These are phyloP conservation scores for Plagiodera versicolora DNA, from an alignment of 2,888 invertebrate species.

Conservation along the genomic window DNA sequence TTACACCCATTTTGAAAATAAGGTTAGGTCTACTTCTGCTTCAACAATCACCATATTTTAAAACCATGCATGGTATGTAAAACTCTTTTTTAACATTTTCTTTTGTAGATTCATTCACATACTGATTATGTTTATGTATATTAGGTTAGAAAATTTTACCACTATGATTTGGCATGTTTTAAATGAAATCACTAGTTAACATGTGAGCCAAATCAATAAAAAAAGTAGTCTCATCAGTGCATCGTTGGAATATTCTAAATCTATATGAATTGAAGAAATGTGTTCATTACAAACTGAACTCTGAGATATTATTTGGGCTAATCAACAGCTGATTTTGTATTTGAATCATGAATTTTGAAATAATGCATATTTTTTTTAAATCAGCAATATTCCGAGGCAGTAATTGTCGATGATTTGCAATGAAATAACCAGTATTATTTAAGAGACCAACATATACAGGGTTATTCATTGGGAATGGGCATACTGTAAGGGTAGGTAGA, in stretches of 20 bases:
- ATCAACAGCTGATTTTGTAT: too few species aligned
- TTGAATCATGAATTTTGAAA: too few species aligned
- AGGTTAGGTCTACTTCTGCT: slow-evolving; percentile 51
- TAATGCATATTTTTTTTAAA: too few species aligned
- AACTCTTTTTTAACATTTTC: slow-evolving; percentile 37
- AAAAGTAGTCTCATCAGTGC: slow-evolving; percentile 5
- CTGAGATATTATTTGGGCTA: too few species aligned
- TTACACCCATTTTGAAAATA: slow-evolving; percentile 54
- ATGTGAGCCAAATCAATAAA: slow-evolving; percentile 25
- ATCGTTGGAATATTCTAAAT: not conserved
- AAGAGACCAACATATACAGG: too few species aligned
- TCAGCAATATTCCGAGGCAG: too few species aligned
- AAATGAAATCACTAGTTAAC: slow-evolving; percentile 10
- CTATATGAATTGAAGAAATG: too few species aligned
- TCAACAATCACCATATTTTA: slow-evolving; percentile 51
- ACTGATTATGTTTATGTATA: slow-evolving; percentile 19
- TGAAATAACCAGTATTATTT: too few species aligned
- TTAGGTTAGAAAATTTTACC: slow-evolving; percentile 7
- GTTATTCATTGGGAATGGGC: too few species aligned
- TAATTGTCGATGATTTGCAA: too few species aligned
- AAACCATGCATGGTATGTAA: slow-evolving; percentile 53
- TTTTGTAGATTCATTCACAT: slow-evolving; percentile 33
- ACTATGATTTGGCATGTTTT: slow-evolving; percentile 19
- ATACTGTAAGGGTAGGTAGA: too few species aligned
- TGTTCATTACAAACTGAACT: too few species aligned